Base-by-base conservation (phyloP, 2,888 invertebrate genomes). In the Mythimna pallens region DNA sequence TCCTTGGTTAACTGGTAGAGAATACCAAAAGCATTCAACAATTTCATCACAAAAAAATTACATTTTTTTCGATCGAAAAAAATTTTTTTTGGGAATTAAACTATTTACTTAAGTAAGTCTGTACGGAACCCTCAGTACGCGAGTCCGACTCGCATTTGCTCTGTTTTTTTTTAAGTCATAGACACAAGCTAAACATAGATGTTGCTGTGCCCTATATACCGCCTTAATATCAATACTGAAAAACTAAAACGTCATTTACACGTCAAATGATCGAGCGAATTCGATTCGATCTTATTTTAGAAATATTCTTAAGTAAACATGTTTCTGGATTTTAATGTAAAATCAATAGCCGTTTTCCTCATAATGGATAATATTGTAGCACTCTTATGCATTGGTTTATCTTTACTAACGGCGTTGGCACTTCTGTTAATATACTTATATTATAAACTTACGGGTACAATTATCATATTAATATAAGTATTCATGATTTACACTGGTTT, bases 351-450 rank as follows among this genome's bases (percentile, higher is more conserved):
- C 12, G 25, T 76, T 17, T 81, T 65, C 9, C 5, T 54, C 12
- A 10, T 65, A 52, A 82, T 82, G 82, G 82, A 82, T 3, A 50
- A 70, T 5, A 30, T 72, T 34, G 30, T 58, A 20, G 40, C 65
- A 3, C 25, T 67, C 0, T 0, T 80, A 0, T 68, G 50, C 10
- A 6, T 64, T 3, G 61, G 12, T 8, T 0, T n/a, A 0, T 22
- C 5, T 0, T 10, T 81, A 30, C 52, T 36, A 2, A 17, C 54
- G 0, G 40, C 59, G 25, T 30, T 69, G 17, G 22, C 70, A 10
- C 0, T 62, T 0, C 0, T 73, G 0, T 0, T 79, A 12, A 0
- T 83, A 2, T 76, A 70, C 43, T 50, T 70, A 10, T 76, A 58
- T 9, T 80, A 82, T 9, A 70, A 34, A 47, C 10, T 34, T 0